Percentiles rank a stretch among this genome's conserved stretches.
phyloP scores from a whole-genome alignment of 2,797 vertebrate genomes.

The Falco berigora region DNA sequence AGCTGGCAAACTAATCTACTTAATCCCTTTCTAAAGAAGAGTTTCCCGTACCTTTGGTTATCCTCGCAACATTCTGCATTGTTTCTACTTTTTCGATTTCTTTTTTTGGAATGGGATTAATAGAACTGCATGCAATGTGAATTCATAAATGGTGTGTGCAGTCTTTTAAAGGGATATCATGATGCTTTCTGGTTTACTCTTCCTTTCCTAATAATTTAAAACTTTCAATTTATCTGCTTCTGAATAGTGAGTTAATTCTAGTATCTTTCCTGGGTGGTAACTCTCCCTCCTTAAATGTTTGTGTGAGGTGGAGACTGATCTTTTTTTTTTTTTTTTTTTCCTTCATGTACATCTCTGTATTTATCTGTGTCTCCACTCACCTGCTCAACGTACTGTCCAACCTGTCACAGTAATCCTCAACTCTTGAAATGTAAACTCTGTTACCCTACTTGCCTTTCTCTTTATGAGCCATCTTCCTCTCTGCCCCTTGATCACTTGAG shows the following conservation, averaged over 20 bases:
- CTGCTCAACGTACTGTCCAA: not conserved
- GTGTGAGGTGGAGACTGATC: not conserved
- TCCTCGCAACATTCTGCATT: not conserved
- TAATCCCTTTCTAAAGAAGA: slow-evolving; percentile 29
- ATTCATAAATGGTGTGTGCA: not conserved
- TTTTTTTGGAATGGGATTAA: not conserved
- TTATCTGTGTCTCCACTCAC: not conserved
- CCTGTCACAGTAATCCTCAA: not conserved
- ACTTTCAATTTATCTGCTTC: not conserved
- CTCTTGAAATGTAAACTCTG: not conserved
- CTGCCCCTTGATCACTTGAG: not conserved
- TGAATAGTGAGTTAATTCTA: not conserved
- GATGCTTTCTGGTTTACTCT: not conserved
- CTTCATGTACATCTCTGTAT: not conserved
- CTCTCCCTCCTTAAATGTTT: not conserved
- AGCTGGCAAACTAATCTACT: slow-evolving; percentile 10
- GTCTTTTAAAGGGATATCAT: not conserved
- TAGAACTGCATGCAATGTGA: not conserved
- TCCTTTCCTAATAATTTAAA: not conserved
- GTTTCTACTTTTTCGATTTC: not conserved
- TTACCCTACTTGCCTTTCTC: not conserved
- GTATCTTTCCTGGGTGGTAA: not conserved
- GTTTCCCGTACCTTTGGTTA: slow-evolving; percentile 17
- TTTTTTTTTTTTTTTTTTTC: not conserved
- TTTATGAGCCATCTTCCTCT: not conserved